Evolutionary conservation across 2,113 vertebrate species (phyloP).

Genomic region (Rhabdornis inornatus): DNA sequence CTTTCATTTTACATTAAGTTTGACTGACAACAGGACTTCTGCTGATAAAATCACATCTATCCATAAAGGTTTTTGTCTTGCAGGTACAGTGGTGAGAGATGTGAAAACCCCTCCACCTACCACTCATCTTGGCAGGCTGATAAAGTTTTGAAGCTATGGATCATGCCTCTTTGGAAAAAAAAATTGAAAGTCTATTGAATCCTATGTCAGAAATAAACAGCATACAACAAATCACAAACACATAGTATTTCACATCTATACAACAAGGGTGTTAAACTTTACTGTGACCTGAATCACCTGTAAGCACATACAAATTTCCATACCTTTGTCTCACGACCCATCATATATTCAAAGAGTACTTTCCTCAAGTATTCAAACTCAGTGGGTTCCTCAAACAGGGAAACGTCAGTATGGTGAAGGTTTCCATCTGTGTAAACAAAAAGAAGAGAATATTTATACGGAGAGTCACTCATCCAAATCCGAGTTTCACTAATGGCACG

Average conservation of each 20-base stretch:
- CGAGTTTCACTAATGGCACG: not conserved
- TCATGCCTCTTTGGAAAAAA: not conserved
- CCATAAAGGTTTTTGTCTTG: not conserved
- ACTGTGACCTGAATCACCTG: not conserved
- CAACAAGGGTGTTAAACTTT: not conserved
- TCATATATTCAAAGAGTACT: conserved; percentile 98
- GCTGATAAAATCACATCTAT: not conserved
- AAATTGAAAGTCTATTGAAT: not conserved
- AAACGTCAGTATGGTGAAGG: conserved; percentile 74
- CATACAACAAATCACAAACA: not conserved
- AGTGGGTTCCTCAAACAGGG: conserved; percentile 82
- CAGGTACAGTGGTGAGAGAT: not conserved
- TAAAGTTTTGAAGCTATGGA: not conserved
- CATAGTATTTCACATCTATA: not conserved
- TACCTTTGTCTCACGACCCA: conserved; percentile 99
- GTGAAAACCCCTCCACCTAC: not conserved
- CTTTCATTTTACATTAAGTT: not conserved
- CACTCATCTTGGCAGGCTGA: not conserved
- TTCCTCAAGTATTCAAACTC: conserved; percentile 97
- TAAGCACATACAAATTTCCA: not conserved
- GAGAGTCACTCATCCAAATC: not conserved
- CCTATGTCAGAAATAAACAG: not conserved
- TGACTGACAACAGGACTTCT: not conserved
- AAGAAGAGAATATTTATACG: conserved; percentile 2
- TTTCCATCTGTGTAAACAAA: conserved; percentile 76